Evolutionary conservation across 1,140 invertebrate species (phyloP).

Genomic region (Rhopalosiphum maidis): DNA sequence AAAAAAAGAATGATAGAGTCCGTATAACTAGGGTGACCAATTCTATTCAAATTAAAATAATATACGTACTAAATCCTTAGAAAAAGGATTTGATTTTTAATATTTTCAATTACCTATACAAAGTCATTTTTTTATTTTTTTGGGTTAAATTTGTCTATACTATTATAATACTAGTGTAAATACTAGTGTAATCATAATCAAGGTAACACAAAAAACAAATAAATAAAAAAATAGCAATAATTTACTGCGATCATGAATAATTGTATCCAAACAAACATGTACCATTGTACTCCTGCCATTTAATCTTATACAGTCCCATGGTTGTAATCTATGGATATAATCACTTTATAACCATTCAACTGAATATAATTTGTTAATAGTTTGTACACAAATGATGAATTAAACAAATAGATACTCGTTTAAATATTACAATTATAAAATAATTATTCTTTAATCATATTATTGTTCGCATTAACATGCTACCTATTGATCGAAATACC

Average conservation of each 20-base stretch:
- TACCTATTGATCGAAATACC: neutral
- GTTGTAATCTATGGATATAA: neutral
- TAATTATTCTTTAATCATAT: neutral
- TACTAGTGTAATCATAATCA: neutral
- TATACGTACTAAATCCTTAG: no score
- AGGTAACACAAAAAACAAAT: neutral
- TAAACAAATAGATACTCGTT: neutral
- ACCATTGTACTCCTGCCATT: neutral
- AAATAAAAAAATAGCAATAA: neutral
- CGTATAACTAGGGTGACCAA: neutral
- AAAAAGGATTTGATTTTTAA: neutral
- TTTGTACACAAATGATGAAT: neutral
- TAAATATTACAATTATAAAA: conserved; percentile 14
- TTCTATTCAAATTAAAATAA: no score
- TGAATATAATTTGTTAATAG: neutral
- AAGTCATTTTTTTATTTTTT: neutral
- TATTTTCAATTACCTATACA: neutral
- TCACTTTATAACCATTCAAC: neutral
- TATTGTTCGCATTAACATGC: neutral
- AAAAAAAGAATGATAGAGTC: no score
- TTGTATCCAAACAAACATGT: conserved; percentile 1
- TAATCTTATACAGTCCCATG: neutral
- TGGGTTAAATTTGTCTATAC: neutral
- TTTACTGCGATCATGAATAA: conserved; percentile 14
- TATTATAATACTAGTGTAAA: no score